Conservation (phyloP, 2,113 vertebrate species). For the Alouatta palliata region DNA sequence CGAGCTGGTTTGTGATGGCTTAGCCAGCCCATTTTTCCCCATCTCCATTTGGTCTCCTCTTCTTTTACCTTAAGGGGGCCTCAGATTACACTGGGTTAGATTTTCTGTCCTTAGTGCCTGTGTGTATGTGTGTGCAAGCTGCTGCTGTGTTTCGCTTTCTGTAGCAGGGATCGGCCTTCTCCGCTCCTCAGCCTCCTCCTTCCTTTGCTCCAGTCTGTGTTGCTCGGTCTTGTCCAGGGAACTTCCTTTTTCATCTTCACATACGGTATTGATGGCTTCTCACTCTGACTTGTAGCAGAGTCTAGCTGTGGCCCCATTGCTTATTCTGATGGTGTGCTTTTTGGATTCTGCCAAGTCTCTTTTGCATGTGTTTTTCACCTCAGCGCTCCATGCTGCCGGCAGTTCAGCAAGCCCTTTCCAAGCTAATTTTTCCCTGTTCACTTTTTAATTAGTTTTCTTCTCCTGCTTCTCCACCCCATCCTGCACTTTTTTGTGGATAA, state of each 20-base stretch:
- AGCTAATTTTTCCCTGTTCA: constrained; percentile 65
- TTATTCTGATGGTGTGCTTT: constrained; percentile 50
- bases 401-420: constrained; percentile 4
- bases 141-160: not conserved
- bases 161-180: not conserved
- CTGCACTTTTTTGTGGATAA: not conserved
- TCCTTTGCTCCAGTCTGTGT: not conserved
- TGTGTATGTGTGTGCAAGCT: no score
- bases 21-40: not conserved
- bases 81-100: not conserved
- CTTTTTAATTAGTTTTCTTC: constrained; percentile 63
- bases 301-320: constrained; percentile 20
- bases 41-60: not conserved
- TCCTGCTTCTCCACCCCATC: not conserved
- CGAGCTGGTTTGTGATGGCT: not conserved
- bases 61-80: not conserved
- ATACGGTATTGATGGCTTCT: not conserved
- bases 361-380: constrained; percentile 69
- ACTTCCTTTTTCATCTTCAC: not conserved
- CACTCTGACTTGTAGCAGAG: not conserved
- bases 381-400: constrained; percentile 39
- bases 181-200: not conserved
- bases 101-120: not conserved
- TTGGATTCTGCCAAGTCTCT: constrained; percentile 49
- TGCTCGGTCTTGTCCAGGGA: not conserved